Percentiles rank a stretch among this genome's conserved stretches.
Conservation (phyloP, 2,888 invertebrate species). For the Athrips mouffetella region DNA sequence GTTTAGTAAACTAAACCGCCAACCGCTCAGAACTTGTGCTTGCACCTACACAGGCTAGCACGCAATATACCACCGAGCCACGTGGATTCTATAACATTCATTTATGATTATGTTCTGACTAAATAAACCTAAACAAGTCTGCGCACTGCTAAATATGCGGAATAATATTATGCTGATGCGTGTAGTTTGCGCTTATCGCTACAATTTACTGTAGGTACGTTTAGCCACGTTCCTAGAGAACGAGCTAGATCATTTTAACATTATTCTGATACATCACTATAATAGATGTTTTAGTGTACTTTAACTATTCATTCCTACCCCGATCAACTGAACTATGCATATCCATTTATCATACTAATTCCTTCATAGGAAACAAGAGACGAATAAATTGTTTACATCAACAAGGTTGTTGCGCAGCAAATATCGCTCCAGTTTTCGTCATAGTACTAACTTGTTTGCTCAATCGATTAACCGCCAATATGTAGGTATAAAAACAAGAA, state of each 20-base stretch:
- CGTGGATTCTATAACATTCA: slow-evolving; percentile 26
- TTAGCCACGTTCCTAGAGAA: slow-evolving; percentile 20
- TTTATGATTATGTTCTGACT: slow-evolving; percentile 22
- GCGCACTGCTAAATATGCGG: slow-evolving; percentile 22
- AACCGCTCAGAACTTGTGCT: slow-evolving; percentile 33
- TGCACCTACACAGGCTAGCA: slow-evolving; percentile 29
- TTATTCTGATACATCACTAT: not conserved
- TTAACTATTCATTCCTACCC: too few species aligned
- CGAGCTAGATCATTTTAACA: not conserved
- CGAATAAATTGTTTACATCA: slow-evolving; percentile 30
- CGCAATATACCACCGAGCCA: slow-evolving; percentile 34
- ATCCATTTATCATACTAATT: slow-evolving; percentile 2
- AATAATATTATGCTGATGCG: slow-evolving; percentile 13
- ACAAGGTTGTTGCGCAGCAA: slow-evolving; percentile 54
- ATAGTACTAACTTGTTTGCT: slow-evolving; percentile 1
- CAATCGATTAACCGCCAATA: slow-evolving; percentile 4
- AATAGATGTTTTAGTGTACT: too few species aligned
- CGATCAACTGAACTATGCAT: too few species aligned
- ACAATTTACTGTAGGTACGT: slow-evolving; percentile 3
- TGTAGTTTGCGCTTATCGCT: slow-evolving; percentile 10
- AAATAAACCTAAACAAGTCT: slow-evolving; percentile 19
- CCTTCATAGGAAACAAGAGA: slow-evolving; percentile 22
- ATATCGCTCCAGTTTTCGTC: slow-evolving; percentile 36
- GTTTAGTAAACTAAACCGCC: slow-evolving; percentile 7
- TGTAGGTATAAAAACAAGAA: not conserved